A percentile compares a stretch with the other conserved stretches of the same genome.
phyloP scores from a whole-genome alignment of 2,797 vertebrate species.

The Clamator glandarius region DNA sequence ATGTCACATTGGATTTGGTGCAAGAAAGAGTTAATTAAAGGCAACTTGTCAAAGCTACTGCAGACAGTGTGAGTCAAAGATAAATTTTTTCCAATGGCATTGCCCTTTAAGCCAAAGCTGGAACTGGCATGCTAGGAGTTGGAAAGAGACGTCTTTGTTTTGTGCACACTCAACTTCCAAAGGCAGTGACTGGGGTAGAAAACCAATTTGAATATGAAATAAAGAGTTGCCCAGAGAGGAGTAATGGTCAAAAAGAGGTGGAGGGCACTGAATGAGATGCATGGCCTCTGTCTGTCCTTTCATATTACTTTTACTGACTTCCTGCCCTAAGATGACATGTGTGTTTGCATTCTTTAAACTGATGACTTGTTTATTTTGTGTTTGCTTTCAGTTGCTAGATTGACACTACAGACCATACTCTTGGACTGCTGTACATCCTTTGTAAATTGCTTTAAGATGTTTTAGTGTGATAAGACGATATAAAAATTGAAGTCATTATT shows the following conservation, averaged over 20 bases:
- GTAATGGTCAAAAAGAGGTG: neutral
- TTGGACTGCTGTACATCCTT: slow-evolving; percentile 2
- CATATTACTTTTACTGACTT: neutral
- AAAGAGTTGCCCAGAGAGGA: neutral
- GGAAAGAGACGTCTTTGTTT: neutral
- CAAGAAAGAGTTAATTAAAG: slow-evolving; percentile 40
- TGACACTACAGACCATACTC: neutral
- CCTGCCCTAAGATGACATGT: neutral
- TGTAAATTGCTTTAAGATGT: slow-evolving; percentile 52
- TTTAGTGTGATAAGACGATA: slow-evolving; percentile 30
- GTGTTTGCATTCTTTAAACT: neutral
- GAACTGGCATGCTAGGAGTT: neutral
- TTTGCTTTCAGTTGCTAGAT: slow-evolving; percentile 25
- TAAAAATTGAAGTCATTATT: slow-evolving; percentile 51
- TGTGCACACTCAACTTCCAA: neutral
- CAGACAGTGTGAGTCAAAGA: neutral
- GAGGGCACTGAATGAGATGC: neutral
- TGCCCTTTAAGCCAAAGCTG: neutral
- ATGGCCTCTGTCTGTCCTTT: neutral
- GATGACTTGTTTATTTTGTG: slow-evolving; percentile 3
- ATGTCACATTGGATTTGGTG: neutral
- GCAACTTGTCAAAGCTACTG: slow-evolving; percentile 8
- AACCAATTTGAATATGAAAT: neutral
- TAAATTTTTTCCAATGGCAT: neutral
- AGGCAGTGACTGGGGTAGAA: neutral